Percentiles rank a stretch among this genome's conserved stretches.
phyloP scores from a whole-genome alignment of 2,113 vertebrate genomes.

The Hippocampus barbouri region DNA sequence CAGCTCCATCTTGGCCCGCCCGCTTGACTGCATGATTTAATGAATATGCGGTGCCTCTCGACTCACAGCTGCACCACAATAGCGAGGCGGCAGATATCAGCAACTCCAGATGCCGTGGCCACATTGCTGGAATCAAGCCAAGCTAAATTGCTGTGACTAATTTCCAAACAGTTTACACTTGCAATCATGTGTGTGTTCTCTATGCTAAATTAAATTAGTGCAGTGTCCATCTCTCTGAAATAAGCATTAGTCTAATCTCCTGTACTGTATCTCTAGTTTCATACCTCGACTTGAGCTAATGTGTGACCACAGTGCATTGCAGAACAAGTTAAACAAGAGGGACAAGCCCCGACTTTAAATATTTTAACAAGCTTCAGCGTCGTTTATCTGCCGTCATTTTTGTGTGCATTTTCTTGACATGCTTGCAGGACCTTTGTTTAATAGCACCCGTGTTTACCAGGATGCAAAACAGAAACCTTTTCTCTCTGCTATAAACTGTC shows the following conservation, averaged over 20 bases:
- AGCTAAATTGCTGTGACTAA: constrained; percentile 5
- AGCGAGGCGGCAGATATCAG: constrained; percentile 6
- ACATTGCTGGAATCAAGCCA: background rate
- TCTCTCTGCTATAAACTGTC: background rate
- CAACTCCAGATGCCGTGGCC: constrained; percentile 1
- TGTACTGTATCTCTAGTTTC: background rate
- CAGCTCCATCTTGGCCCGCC: background rate
- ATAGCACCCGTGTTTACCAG: constrained; percentile 45
- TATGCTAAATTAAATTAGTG: background rate
- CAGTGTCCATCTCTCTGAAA: constrained; percentile 1
- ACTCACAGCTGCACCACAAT: constrained; percentile 8
- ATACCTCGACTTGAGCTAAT: constrained; percentile 31
- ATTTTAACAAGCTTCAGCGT: constrained; percentile 63
- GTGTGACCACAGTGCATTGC: constrained; percentile 41
- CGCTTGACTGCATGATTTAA: constrained; percentile 1
- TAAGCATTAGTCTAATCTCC: background rate
- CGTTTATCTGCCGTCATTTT: constrained; percentile 58
- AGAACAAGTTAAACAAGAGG: constrained; percentile 47
- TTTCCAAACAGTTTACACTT: constrained; percentile 16
- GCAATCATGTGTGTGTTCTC: constrained; percentile 6
- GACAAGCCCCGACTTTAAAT: constrained; percentile 50
- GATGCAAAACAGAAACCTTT: constrained; percentile 30
- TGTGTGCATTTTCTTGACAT: constrained; percentile 54
- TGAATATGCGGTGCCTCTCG: constrained; percentile 1
- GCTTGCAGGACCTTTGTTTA: constrained; percentile 50